Conservation (phyloP, 2,113 vertebrate species). For the Notarius lentiginosus region DNA sequence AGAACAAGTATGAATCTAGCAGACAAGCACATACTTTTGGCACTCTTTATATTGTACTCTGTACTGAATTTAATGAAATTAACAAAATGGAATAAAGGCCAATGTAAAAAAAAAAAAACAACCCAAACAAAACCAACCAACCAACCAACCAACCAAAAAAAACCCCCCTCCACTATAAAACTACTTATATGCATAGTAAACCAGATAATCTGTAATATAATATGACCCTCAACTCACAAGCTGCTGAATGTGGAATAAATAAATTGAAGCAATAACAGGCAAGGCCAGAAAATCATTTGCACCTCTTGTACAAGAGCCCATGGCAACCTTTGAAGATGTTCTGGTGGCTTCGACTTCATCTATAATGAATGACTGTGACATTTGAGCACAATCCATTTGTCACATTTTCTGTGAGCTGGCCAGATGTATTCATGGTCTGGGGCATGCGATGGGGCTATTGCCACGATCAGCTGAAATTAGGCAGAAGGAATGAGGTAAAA, state of each 20-base stretch:
- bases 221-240: not conserved
- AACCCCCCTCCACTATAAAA: not conserved
- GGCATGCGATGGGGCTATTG: not conserved
- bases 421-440: conserved; percentile 2
- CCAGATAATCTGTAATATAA: not conserved
- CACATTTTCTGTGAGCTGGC: conserved; percentile 15
- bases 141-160: too few relatives aligned
- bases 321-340: conserved; percentile 44
- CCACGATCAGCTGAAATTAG: conserved; percentile 7
- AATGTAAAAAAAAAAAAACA: not conserved
- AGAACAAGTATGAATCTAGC: not conserved
- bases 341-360: conserved; percentile 34
- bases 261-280: conserved; percentile 34
- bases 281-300: conserved; percentile 13
- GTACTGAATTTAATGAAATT: not conserved
- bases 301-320: not conserved
- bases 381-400: conserved; percentile 38
- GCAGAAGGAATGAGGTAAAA: conserved; percentile 6
- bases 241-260: not conserved
- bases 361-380: conserved; percentile 48
- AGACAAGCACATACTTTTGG: not conserved
- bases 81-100: not conserved
- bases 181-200: not conserved
- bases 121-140: too few relatives aligned
- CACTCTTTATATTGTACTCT: not conserved